Base-by-base conservation (phyloP, 2,888 invertebrate genomes). In the Pharmacophagus antenor region DNA sequence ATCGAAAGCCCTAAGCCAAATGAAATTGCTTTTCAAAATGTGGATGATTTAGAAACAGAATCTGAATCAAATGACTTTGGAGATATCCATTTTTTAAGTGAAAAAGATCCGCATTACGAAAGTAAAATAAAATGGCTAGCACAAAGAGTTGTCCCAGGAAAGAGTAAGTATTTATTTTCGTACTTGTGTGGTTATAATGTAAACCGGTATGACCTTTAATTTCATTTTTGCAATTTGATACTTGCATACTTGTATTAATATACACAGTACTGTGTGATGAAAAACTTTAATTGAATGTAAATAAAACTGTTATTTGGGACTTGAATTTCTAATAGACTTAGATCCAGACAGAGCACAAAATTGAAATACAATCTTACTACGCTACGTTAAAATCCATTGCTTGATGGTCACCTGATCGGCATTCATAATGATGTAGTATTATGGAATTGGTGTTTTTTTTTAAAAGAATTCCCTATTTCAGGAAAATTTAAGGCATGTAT, bases 91-190 rank as follows among this genome's bases (percentile, higher is more conserved):
- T 23, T 48, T 41, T 18, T 61, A 44, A 48, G n/a, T 8, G 53
- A 56, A 52, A 42, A 17, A 1, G 61, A 61, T 56, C 52, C 25
- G 8, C 15, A 53, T 2, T 42, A 21, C 10, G 53, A 61, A 50
- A 21, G 21, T 1, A 62, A 62, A 57, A 47, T 57, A n/a, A 62
- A 44, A 42, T 62, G 57, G 53, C 50, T 60, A 10, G 49, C 54
- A 15, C 44, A 54, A 51, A 60, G 59, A 47, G 50, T 12, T 5
- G 55, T 54, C 15, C 50, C 25, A 25, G 58, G 57, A 5, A 58
- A 54, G 18, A 41, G 54, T 56, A 52, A 56, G 55, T 61, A 4
- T 25, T 37, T 7, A n/a, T 44, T 17, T 44, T 5, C 15, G 17
- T n/a, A 18, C 10, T 44, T 18, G 18, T 27, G 10, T 27, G n/a